Evolutionary conservation across 2,888 invertebrate genomes (phyloP), one percentile per base, ranked within the genome.

Genomic region (Hirtodrosophila histrioides): DNA sequence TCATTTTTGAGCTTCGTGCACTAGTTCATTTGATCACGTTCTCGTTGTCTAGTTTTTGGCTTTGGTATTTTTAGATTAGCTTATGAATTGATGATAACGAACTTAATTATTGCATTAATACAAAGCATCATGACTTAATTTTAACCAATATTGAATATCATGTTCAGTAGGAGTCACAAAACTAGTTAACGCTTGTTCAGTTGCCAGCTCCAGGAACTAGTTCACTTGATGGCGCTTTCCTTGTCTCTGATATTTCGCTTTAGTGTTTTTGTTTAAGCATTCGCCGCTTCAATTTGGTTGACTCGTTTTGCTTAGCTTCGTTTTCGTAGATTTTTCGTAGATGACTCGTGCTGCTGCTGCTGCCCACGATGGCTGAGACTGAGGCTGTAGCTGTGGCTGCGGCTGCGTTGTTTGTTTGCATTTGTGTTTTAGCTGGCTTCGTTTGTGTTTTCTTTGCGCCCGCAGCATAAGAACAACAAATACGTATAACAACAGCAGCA

Each of bases 391-490:
- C 69, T 66, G 80, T 67, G 76, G 64, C 63, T 62, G 79, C 77
- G 77, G 62, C 69, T 69, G 83, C 69, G 76, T 85, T 76, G 72
- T 75, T 75, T 75, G 86, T 82, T 81, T 85, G 81, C 75, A 66
- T 78, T 81, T 84, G 81, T 82, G 80, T 81, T 81, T 81, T 82
- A 85, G 79, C 69, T 78, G 77, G 66, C 66, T 76, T 37, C 69
- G 70, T 69, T 75, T 71, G 4, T 75, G 78, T 78, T 75, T 69
- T 71, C 71, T 60, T 67, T 70, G 58, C 71, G 61, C 71, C 64
- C 73, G 73, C 75, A 73, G 73, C 75, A 57, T 75, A 73, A 69
- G 57, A 73, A 65, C 65, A 73, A 73, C 73, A 74, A 73, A 73
- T 74, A 73, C 69, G 37, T 53, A 53, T 46, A 65, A 44, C 39